Conservation (phyloP, 30 jellyfish, hydroid and myxozoan species). For the Chrysaora quinquecirrha region DNA sequence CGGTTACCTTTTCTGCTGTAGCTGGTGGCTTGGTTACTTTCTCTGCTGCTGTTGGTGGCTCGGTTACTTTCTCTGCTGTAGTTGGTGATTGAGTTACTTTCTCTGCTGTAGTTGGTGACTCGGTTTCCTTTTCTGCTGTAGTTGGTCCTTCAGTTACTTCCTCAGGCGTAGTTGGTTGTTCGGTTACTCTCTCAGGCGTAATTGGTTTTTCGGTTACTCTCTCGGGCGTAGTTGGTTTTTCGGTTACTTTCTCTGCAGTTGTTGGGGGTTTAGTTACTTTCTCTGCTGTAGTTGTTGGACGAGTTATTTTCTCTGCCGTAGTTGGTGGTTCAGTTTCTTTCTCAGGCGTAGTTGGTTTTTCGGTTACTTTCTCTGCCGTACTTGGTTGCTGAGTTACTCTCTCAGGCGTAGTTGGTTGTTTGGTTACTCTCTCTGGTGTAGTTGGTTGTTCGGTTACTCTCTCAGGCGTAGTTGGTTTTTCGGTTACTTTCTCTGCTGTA, state of each 20-base stretch:
- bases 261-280: not conserved
- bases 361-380: not conserved
- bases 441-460: not conserved
- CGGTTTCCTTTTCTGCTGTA: not conserved
- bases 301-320: not conserved
- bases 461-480: not conserved
- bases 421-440: not conserved
- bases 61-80: not conserved
- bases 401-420: not conserved
- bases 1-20: not conserved
- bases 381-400: not conserved
- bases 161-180: not conserved
- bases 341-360: not conserved
- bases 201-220: not conserved
- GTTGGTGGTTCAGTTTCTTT: not conserved
- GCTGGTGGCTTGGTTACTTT: not conserved
- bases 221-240: not conserved
- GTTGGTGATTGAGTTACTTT: not conserved
- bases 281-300: not conserved
- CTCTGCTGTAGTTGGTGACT: not conserved
- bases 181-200: not conserved
- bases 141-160: not conserved
- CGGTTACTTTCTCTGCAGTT: not conserved
- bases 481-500: not conserved
- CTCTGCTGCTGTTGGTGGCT: not conserved